These are phyloP conservation scores for Danio choprae DNA, from an alignment of 2,797 vertebrate species.

Conservation along the genomic window DNA sequence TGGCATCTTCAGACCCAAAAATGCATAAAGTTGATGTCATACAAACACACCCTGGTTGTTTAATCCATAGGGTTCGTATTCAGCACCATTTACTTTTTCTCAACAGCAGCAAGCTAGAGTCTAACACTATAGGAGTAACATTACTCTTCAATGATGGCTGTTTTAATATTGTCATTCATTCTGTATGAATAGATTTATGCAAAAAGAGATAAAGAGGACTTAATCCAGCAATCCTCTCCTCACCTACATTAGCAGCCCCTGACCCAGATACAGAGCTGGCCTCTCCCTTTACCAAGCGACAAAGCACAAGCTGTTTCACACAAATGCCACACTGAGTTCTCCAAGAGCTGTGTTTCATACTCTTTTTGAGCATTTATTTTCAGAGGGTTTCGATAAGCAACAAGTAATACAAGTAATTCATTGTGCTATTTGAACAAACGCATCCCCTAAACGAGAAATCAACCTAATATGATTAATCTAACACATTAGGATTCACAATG, in stretches of 20 bases:
- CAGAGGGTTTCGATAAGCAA: neutral
- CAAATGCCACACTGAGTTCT: constrained; percentile 18
- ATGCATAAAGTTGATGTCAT: too few relatives aligned
- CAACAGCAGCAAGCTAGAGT: constrained; percentile 53
- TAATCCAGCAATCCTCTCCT: constrained; percentile 80
- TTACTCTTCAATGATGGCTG: constrained; percentile 69
- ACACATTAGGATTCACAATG: neutral
- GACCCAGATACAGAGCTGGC: constrained; percentile 78
- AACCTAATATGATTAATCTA: neutral
- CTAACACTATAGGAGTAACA: constrained; percentile 75
- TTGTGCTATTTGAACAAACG: neutral
- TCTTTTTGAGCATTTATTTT: neutral
- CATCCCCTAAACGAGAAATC: neutral
- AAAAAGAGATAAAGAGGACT: constrained; percentile 79
- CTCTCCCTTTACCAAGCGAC: constrained; percentile 52
- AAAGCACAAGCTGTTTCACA: constrained; percentile 41
- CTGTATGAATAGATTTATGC: constrained; percentile 78
- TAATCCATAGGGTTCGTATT: neutral
- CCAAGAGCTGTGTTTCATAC: neutral
- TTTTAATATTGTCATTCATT: constrained; percentile 57
- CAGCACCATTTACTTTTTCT: neutral
- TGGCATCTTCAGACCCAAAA: too few relatives aligned
- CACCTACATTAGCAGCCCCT: constrained; percentile 81
- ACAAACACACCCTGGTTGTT: neutral
- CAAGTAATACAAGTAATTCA: neutral